phyloP scores from a whole-genome alignment of 2,888 invertebrate species.

The Abrostola tripartita region DNA sequence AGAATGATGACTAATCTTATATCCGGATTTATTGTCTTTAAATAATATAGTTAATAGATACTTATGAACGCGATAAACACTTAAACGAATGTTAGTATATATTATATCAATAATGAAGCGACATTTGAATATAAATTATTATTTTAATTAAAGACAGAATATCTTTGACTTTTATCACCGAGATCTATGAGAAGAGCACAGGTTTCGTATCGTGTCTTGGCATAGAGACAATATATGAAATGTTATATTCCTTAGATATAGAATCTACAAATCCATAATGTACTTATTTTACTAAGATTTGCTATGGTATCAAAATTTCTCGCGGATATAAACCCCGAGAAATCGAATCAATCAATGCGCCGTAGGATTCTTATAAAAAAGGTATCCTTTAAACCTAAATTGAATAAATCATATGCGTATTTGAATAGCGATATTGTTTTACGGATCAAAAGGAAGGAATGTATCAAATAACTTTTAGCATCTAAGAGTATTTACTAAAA shows the following conservation, averaged over 20 bases:
- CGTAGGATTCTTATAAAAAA: background rate
- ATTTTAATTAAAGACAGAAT: background rate
- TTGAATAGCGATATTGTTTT: constrained; percentile 6
- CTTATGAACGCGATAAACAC: no score
- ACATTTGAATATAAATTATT: background rate
- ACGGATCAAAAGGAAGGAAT: background rate
- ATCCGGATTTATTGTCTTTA: no score
- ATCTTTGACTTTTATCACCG: background rate
- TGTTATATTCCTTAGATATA: no score
- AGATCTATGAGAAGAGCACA: no score
- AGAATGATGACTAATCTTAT: no score
- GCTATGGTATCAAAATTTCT: background rate
- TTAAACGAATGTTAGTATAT: background rate
- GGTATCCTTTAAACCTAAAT: background rate
- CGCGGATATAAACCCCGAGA: background rate
- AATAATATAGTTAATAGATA: no score
- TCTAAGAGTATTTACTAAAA: no score
- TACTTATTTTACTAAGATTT: background rate
- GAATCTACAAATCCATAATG: background rate
- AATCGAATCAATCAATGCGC: constrained; percentile 4
- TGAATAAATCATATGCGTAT: background rate
- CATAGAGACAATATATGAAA: no score
- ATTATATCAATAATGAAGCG: background rate
- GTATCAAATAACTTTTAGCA: background rate
- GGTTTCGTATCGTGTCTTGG: no score